These are phyloP conservation scores for Tiliqua scincoides DNA, from an alignment of 2,113 vertebrate genomes.

Conservation along the genomic window DNA sequence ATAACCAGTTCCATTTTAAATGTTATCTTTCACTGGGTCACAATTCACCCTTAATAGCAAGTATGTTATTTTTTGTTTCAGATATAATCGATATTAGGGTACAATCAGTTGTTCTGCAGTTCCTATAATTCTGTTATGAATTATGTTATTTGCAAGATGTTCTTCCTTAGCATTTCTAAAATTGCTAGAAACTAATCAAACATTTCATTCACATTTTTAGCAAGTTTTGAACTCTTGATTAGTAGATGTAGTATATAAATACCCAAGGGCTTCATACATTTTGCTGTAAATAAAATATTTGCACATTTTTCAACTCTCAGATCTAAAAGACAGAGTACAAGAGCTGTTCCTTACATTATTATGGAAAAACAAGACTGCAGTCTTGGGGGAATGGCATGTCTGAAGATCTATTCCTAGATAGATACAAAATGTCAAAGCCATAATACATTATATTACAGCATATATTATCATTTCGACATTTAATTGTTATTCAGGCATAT, in stretches of 20 bases:
- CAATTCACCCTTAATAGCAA: conserved; percentile 33
- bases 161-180: conserved; percentile 9
- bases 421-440: background rate
- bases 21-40: conserved; percentile 25
- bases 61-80: conserved; percentile 35
- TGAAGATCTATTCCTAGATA: background rate
- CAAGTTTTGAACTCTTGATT: background rate
- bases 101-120: conserved; percentile 26
- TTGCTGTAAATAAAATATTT: conserved; percentile 24
- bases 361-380: background rate
- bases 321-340: background rate
- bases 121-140: conserved; percentile 28
- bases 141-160: conserved; percentile 17
- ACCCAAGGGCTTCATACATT: background rate
- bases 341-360: background rate
- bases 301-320: conserved; percentile 6
- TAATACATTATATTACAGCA: background rate
- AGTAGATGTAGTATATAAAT: background rate
- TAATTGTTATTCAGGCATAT: background rate
- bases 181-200: conserved; percentile 25
- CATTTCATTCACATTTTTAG: conserved; percentile 19
- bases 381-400: background rate
- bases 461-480: conserved; percentile 4
- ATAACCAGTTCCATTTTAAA: conserved; percentile 35
- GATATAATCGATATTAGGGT: background rate